These are phyloP conservation scores for Ditylenchus weischeri DNA, from an alignment of 2,888 invertebrate genomes.

Conservation along the genomic window DNA sequence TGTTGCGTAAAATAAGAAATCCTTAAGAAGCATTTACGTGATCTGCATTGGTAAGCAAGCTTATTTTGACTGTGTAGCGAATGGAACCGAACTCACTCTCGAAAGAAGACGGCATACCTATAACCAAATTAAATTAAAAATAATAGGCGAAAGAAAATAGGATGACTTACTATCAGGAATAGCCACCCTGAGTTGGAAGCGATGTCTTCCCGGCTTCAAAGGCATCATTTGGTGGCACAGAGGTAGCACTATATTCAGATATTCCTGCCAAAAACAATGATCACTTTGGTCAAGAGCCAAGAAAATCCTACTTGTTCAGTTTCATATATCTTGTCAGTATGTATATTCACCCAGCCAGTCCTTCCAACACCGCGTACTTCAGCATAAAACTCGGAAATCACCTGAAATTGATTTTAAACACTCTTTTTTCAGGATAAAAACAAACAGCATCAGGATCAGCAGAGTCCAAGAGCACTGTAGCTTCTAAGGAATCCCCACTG, in stretches of 20 bases:
- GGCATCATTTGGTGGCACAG: slow-evolving; percentile 41
- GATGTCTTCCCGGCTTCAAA: slow-evolving; percentile 50
- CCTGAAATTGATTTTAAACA: slow-evolving; percentile 29
- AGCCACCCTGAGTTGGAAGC: slow-evolving; percentile 47
- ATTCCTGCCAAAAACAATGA: slow-evolving; percentile 33
- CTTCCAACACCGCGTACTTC: slow-evolving; percentile 43
- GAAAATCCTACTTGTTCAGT: slow-evolving; percentile 47
- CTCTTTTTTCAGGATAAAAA: slow-evolving; percentile 24
- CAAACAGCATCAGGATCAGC: slow-evolving; percentile 50
- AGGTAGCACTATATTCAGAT: slow-evolving; percentile 37
- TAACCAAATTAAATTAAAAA: too few species aligned
- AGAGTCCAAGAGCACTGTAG: slow-evolving; percentile 49
- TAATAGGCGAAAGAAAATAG: too few species aligned
- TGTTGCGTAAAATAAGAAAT: not conserved
- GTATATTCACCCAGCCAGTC: slow-evolving; percentile 57
- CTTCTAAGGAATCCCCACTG: slow-evolving; percentile 50
- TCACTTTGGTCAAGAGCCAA: too few species aligned
- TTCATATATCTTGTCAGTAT: slow-evolving; percentile 57
- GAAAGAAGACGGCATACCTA: slow-evolving; percentile 31
- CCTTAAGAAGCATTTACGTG: slow-evolving; percentile 46
- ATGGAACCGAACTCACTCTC: slow-evolving; percentile 55
- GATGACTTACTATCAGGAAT: slow-evolving; percentile 39
- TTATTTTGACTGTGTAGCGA: slow-evolving; percentile 50
- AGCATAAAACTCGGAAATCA: slow-evolving; percentile 31
- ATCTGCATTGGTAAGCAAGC: slow-evolving; percentile 47